These are phyloP conservation scores for Bombycilla garrulus DNA, from an alignment of 2,113 vertebrate species.

Conservation along the genomic window DNA sequence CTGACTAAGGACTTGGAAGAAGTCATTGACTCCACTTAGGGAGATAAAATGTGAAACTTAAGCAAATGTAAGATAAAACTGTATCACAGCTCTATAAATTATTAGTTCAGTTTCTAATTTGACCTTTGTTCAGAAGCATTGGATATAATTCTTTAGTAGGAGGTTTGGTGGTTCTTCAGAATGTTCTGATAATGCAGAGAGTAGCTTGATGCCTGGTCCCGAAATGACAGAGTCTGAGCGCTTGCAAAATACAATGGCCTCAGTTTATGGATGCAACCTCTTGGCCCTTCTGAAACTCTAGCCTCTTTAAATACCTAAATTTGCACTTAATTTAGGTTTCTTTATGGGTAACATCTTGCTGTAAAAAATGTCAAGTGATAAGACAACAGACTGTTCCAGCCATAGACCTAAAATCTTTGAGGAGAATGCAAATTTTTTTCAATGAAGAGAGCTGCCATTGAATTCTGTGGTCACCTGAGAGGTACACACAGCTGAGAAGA, in stretches of 20 bases:
- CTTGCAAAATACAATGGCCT: background rate
- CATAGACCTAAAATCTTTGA: background rate
- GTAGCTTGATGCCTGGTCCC: background rate
- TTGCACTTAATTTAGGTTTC: background rate
- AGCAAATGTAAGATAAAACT: background rate
- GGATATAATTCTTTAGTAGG: background rate
- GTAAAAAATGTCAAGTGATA: background rate
- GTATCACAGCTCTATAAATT: background rate
- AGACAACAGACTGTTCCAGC: background rate
- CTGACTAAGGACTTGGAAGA: background rate
- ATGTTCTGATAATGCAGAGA: background rate
- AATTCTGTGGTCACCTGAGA: background rate
- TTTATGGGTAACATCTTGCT: background rate
- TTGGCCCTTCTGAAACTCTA: background rate
- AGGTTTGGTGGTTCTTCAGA: background rate
- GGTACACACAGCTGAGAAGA: background rate
- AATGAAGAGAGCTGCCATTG: background rate
- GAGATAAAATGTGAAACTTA: background rate
- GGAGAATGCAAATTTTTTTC: background rate
- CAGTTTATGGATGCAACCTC: background rate
- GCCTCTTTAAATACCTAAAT: background rate
- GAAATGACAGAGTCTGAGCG: background rate
- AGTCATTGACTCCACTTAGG: background rate
- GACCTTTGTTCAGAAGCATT: background rate
- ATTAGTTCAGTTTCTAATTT: background rate